Evolutionary conservation across 1,140 invertebrate species (phyloP), one percentile per base, ranked within the genome.

Genomic region (Dolichoris vasculosae): DNA sequence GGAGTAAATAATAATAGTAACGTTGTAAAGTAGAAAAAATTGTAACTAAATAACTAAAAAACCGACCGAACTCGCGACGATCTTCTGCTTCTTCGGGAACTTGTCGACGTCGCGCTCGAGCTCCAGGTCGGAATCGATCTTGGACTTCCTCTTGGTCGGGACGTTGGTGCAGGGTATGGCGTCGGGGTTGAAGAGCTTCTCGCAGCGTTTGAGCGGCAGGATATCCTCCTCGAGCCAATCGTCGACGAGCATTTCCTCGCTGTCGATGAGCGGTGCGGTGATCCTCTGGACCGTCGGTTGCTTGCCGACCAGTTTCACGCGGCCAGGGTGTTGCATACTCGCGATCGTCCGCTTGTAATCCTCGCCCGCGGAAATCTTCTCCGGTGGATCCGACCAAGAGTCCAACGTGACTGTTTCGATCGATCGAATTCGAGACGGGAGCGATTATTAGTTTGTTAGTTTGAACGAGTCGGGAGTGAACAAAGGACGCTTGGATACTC

Each of bases 211-310:
- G 43, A 77, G n/a, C 6, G 64, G 38, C 73, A 87, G 84, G 4
- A 94, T 35, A 84, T 94, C 93, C 32, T 93, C 93, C 15, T 94
- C 86, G 20, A 82, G 59, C 93, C 93, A 94, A 63, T 94, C 91
- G 0, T 93, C 92, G 2, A 89, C 86, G 13, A 94, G 88, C 32
- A 90, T 69, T 73, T 94, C 90, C 40, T 92, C 89, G n/a, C 89
- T 90, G 46, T 91, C 91, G 8, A 94, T 73, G 0, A 94, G 85
- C 0, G 92, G 92, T 46, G 90, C 87, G 26, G 87, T 83, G 63
- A 77, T 80, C 82, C 85, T 88, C 11, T 64, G 46, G 2, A 30
- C 7, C 30, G 32, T 0, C 8, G 20, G 0, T 11, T 51, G 59
- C 4, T 75, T 51, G 11, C 30, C 9, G 1, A 35, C n/a, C 9